Conservation (phyloP, 1,140 invertebrate genomes). For the Hormaphis cornu region DNA sequence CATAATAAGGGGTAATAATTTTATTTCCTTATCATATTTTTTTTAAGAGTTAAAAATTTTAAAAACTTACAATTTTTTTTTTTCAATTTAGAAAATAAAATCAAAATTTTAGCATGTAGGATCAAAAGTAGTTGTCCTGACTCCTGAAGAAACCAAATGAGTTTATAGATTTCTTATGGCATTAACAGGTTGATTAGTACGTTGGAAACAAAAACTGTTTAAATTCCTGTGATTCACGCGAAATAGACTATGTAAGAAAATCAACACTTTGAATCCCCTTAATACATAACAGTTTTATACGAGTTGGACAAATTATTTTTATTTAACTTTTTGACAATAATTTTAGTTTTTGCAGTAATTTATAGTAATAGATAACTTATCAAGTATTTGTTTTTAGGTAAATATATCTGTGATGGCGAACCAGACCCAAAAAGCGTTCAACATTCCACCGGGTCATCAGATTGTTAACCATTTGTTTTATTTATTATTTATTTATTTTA, state of each 20-base stretch:
- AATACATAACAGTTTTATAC: neutral
- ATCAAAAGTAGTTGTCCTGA: too few relatives aligned
- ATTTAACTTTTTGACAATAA: neutral
- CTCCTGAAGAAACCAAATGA: too few relatives aligned
- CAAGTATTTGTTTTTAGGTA: conserved; percentile 47
- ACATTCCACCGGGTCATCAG: conserved; percentile 25
- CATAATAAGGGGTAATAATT: too few relatives aligned
- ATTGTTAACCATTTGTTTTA: conserved; percentile 5
- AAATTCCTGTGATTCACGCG: too few relatives aligned
- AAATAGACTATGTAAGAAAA: neutral
- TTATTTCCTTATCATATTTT: too few relatives aligned
- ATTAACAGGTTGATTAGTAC: too few relatives aligned
- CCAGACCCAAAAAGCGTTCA: conserved; percentile 43
- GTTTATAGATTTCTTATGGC: too few relatives aligned
- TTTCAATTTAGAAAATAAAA: too few relatives aligned
- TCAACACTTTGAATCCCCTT: neutral
- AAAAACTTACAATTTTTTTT: too few relatives aligned
- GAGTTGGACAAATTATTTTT: neutral
- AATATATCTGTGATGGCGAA: conserved; percentile 83
- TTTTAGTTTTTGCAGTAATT: neutral
- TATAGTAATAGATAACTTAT: conserved; percentile 14
- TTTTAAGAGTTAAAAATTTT: too few relatives aligned
- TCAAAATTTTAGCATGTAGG: too few relatives aligned
- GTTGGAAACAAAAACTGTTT: too few relatives aligned
- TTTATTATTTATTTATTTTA: conserved; percentile 18